phyloP scores from a whole-genome alignment of 2,888 invertebrate genomes.

The Bombyx huttoni region DNA sequence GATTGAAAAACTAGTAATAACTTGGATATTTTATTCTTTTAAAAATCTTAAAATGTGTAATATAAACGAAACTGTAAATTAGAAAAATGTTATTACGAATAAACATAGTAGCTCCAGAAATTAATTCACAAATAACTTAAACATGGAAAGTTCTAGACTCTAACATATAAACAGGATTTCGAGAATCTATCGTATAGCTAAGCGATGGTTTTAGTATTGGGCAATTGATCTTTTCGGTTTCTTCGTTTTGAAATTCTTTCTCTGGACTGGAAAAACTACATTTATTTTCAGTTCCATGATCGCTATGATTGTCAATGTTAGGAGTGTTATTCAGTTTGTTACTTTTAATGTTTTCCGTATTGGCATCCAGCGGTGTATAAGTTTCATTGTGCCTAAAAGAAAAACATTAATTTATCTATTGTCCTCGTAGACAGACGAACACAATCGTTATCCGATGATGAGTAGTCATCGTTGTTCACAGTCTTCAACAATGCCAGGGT shows the following conservation, averaged over 20 bases:
- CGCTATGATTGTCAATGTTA: neutral
- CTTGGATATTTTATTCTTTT: too few species aligned
- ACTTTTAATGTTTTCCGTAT: conserved; percentile 6
- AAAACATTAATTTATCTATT: neutral
- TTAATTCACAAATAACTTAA: neutral
- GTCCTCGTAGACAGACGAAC: too few species aligned
- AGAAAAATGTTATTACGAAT: too few species aligned
- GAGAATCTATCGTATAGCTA: conserved; percentile 25
- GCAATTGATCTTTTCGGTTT: conserved; percentile 3
- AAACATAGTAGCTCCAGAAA: too few species aligned
- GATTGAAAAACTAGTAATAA: too few species aligned
- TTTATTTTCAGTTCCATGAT: conserved; percentile 2
- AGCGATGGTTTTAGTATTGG: conserved; percentile 32
- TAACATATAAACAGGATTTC: conserved; percentile 4
- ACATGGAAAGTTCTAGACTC: conserved; percentile 12
- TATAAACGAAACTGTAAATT: too few species aligned
- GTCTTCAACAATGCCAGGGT: too few species aligned
- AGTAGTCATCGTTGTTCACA: too few species aligned
- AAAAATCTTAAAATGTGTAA: too few species aligned
- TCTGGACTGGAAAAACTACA: conserved; percentile 22
- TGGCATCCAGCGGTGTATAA: conserved; percentile 15
- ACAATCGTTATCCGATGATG: too few species aligned
- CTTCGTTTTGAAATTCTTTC: conserved; percentile 15
- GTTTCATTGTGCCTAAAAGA: conserved; percentile 20
- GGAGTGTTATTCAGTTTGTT: conserved; percentile 7